A percentile compares a stretch with the other conserved stretches of the same genome.
Evolutionary conservation across 2,797 vertebrate species (phyloP).

Genomic region (Hemitrygon akajei): DNA sequence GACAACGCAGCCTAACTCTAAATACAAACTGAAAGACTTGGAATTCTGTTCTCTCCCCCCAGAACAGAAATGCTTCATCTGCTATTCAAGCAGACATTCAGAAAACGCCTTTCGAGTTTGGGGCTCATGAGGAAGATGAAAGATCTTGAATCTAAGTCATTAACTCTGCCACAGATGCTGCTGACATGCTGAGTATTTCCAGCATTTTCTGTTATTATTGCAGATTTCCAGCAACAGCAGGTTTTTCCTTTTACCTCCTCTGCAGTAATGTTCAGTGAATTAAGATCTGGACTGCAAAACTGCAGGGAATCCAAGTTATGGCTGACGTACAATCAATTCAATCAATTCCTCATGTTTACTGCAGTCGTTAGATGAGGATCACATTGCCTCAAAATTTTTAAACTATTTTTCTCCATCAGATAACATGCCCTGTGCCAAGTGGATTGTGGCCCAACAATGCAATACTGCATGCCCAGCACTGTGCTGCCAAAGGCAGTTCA

Average conservation of each 20-base stretch:
- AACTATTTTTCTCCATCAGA: neutral
- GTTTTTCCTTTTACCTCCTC: too few relatives aligned
- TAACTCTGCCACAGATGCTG: too few relatives aligned
- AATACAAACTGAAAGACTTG: neutral
- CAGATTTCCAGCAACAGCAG: too few relatives aligned
- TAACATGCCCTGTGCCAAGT: neutral
- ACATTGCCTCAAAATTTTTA: neutral
- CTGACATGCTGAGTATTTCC: too few relatives aligned
- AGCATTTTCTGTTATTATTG: too few relatives aligned
- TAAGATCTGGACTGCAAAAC: neutral
- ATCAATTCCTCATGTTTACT: neutral
- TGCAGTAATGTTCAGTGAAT: neutral
- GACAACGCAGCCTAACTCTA: neutral
- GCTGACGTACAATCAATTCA: too few relatives aligned
- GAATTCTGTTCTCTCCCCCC: neutral
- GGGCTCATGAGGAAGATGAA: neutral
- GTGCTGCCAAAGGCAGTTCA: neutral
- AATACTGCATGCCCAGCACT: neutral
- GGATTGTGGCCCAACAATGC: neutral
- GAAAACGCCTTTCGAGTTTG: neutral
- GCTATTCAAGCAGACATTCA: too few relatives aligned
- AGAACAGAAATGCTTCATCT: too few relatives aligned
- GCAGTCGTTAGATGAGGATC: neutral
- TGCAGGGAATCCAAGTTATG: neutral
- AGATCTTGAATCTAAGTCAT: too few relatives aligned